Conservation (phyloP, 1,140 invertebrate species). For the Bicyclus anynana region DNA sequence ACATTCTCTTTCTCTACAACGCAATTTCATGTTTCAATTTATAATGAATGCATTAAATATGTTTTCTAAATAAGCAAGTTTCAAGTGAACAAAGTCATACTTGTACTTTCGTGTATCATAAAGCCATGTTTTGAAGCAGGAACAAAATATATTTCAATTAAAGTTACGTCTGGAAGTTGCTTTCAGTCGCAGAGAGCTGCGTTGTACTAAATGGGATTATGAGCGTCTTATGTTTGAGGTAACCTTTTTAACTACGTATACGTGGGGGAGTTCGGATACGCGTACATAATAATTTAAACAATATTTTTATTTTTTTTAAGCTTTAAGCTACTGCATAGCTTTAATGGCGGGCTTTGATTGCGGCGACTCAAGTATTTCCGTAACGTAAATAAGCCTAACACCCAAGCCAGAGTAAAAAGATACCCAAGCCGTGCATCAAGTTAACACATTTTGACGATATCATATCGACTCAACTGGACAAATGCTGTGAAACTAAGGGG, state of each 20-base stretch:
- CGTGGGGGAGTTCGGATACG: slow-evolving; percentile 25
- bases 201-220: slow-evolving; percentile 54
- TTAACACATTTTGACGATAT: too few relatives aligned
- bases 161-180: slow-evolving; percentile 41
- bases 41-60: neutral
- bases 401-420: too few relatives aligned
- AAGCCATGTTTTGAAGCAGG: slow-evolving; percentile 25
- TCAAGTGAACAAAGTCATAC: slow-evolving; percentile 14
- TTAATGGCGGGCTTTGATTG: too few relatives aligned
- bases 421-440: too few relatives aligned
- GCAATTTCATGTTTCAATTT: too few relatives aligned
- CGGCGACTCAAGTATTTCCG: too few relatives aligned
- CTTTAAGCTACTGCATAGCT: too few relatives aligned
- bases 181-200: slow-evolving; percentile 30
- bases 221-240: slow-evolving; percentile 46
- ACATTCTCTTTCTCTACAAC: too few relatives aligned
- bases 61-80: too few relatives aligned
- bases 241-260: slow-evolving; percentile 32
- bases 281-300: neutral
- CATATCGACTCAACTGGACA: too few relatives aligned
- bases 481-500: too few relatives aligned
- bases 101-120: slow-evolving; percentile 12
- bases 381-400: too few relatives aligned
- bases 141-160: slow-evolving; percentile 49
- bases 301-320: neutral